A percentile compares a stretch with the other conserved stretches of the same genome.
Conservation (phyloP, 2,113 vertebrate genomes). For the Antechinus stuartii region DNA sequence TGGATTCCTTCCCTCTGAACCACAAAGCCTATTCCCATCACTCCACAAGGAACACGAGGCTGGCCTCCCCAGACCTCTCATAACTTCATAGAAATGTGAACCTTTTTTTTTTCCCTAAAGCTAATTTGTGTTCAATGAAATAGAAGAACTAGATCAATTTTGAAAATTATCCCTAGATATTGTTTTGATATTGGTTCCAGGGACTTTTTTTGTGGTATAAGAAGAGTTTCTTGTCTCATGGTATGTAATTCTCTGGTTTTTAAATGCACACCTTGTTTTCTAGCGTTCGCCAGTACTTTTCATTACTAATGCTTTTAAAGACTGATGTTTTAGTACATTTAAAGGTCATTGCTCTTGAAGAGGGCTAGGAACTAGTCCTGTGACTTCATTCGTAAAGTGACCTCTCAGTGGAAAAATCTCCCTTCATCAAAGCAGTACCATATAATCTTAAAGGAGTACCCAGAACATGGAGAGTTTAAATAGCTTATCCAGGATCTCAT, state of each 20-base stretch:
- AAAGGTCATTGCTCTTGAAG: background rate
- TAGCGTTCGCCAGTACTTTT: background rate
- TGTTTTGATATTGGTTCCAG: conserved; percentile 6
- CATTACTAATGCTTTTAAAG: background rate
- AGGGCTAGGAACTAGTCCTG: background rate
- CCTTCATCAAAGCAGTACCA: background rate
- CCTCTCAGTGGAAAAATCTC: background rate
- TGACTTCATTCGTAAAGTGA: background rate
- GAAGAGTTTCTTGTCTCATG: conserved; percentile 15
- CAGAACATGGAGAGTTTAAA: too few species aligned
- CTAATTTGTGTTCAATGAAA: background rate
- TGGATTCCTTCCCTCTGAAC: background rate
- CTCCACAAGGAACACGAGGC: background rate
- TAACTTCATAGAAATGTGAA: background rate
- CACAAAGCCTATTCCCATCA: background rate
- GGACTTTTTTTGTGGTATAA: background rate
- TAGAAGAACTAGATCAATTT: conserved; percentile 14
- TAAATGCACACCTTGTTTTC: conserved; percentile 24
- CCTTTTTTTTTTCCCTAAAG: background rate
- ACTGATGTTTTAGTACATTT: conserved; percentile 4
- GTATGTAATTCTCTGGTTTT: background rate
- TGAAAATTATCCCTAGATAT: background rate
- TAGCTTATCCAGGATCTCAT: background rate
- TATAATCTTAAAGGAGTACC: too few species aligned
- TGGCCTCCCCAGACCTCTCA: background rate